A percentile compares a stretch with the other conserved stretches of the same genome.
Evolutionary conservation across 1,140 invertebrate genomes (phyloP).

Genomic region (Bradysia coprophila): DNA sequence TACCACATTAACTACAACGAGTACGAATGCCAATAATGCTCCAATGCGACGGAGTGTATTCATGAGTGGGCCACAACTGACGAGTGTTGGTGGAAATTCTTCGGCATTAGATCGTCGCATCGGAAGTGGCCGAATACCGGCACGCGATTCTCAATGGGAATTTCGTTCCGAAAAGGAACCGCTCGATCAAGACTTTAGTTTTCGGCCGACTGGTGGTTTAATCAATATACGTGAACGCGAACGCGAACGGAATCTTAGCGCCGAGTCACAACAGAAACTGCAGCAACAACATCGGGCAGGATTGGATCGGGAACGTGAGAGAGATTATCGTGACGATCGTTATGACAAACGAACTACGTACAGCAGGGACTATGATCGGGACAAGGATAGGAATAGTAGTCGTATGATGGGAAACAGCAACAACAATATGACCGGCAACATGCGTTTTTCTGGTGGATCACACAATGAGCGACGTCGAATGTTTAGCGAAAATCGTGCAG

Average conservation of each 20-base stretch:
- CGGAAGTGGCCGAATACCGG: constrained; percentile 51
- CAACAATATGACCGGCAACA: not conserved
- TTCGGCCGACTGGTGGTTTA: constrained; percentile 16
- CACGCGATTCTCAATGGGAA: constrained; percentile 37
- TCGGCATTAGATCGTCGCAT: constrained; percentile 33
- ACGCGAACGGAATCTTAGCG: constrained; percentile 7
- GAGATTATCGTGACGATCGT: constrained; percentile 9
- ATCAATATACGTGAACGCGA: constrained; percentile 13
- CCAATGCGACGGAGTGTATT: constrained; percentile 8
- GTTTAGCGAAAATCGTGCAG: constrained; percentile 28
- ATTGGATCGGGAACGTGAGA: constrained; percentile 3
- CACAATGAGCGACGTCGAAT: constrained; percentile 17
- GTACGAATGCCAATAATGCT: constrained; percentile 5
- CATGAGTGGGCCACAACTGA: not conserved
- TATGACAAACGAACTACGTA: constrained; percentile 3
- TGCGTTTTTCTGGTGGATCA: not conserved
- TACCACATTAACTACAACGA: not conserved
- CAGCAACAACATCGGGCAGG: not conserved
- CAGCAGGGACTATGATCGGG: constrained; percentile 1
- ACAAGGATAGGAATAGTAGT: not conserved
- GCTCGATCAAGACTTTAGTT: constrained; percentile 14
- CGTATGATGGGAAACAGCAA: not conserved
- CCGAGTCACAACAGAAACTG: constrained; percentile 5
- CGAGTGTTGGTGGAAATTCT: constrained; percentile 4
- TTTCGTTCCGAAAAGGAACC: constrained; percentile 5